Evolutionary conservation across 2,797 vertebrate genomes (phyloP), one percentile per base, ranked within the genome.

Genomic region (Helicolenus hilgendorfi): DNA sequence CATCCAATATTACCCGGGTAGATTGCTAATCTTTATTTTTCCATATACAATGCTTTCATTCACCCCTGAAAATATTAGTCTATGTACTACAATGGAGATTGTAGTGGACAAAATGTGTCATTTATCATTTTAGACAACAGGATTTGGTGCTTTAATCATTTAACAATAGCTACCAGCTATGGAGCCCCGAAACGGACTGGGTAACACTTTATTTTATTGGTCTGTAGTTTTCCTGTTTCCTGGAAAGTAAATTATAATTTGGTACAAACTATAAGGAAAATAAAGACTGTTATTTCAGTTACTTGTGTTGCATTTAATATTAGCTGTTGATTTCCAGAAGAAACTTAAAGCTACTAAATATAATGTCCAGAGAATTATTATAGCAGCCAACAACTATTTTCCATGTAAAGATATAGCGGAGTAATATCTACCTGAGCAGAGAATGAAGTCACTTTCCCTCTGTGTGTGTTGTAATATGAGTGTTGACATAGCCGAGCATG

Each of bases 61-160:
- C 35, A 82, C 3, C 24, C 24, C n/a, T 83, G 72, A 84, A 89
- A 87, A 87, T 75, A 89, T 90, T 60, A 59, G 56, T 83, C 60
- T 53, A 5, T 15, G 0, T n/a, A 20, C 31, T 26, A 73, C 68
- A 81, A 67, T 79, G 58, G 58, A 82, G 29, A 76, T 56, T 74
- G 74, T 2, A 24, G 64, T 1, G 5, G 29, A 81, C 11, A 59
- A 83, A 87, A 79, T 27, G 81, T 75, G 74, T 26, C 64, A 88
- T 88, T 89, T 26, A 62, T 89, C 60, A 87, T 55, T 79, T 92
- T 33, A 75, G 85, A 91, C 74, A 86, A 68, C 81, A 81, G 73
- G 64, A 85, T 77, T 81, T 60, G 55, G 36, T 53, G 53, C 58
- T 85, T 87, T 72, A 75, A 77, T 78, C 56, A 31, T 75, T 31